These are phyloP conservation scores for Psococerastis gibbosa DNA, from an alignment of 2,888 invertebrate species.

Conservation along the genomic window DNA sequence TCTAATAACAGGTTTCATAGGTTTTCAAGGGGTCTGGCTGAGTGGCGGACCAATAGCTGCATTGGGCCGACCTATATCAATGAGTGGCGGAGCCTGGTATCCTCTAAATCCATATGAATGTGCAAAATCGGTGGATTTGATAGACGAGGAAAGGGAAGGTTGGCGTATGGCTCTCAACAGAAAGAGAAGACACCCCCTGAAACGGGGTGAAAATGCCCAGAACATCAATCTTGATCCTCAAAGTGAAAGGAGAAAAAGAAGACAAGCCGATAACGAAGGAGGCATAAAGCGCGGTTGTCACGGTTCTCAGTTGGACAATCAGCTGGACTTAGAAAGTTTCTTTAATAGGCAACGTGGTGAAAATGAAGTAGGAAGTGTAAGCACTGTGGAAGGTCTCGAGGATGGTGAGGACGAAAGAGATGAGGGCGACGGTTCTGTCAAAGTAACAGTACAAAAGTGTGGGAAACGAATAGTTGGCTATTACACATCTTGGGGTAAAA, in stretches of 20 bases:
- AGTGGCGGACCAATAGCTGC: neutral
- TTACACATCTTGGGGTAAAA: constrained; percentile 15
- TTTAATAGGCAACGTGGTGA: too few species aligned
- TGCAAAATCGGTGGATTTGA: constrained; percentile 2
- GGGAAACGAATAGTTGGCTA: constrained; percentile 15
- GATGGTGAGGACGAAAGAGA: neutral
- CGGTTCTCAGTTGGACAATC: neutral
- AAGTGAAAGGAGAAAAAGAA: neutral
- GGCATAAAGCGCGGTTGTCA: neutral
- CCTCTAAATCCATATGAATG: constrained; percentile 13
- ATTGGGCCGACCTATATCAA: too few species aligned
- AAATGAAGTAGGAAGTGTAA: neutral
- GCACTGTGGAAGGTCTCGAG: constrained; percentile 1
- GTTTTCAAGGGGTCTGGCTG: neutral
- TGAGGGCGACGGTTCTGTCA: constrained; percentile 10
- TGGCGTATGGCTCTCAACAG: constrained; percentile 10
- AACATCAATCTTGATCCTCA: neutral
- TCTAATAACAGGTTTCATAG: neutral
- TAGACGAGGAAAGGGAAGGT: constrained; percentile 9
- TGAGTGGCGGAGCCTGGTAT: constrained; percentile 7
- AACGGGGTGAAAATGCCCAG: neutral
- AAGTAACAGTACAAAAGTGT: constrained; percentile 12
- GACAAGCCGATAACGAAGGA: constrained; percentile 5
- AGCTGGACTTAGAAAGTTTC: neutral
- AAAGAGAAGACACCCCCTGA: neutral